phyloP scores from a whole-genome alignment of 2,888 invertebrate genomes.

The Sphinx pinastri region DNA sequence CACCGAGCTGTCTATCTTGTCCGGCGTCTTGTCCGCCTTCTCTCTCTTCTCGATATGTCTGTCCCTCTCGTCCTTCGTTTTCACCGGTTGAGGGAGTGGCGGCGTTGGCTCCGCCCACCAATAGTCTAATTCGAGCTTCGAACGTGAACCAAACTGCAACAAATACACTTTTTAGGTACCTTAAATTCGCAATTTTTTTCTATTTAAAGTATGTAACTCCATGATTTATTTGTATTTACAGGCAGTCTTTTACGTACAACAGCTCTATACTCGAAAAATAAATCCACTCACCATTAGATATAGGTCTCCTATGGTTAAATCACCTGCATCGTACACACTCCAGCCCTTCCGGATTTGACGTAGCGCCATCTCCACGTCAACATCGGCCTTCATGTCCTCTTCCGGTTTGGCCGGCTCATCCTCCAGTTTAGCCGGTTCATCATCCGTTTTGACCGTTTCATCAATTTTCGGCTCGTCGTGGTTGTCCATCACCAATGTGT shows the following conservation, averaged over 20 bases:
- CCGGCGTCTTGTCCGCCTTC: conserved; percentile 53
- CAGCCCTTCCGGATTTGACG: conserved; percentile 87
- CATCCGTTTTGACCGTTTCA: conserved; percentile 41
- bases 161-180: neutral
- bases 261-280: too few species aligned
- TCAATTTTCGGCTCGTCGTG: conserved; percentile 41
- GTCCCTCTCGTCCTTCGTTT: conserved; percentile 43
- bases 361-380: conserved; percentile 67
- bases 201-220: too few species aligned
- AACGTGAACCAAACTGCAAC: conserved; percentile 88
- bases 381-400: conserved; percentile 51
- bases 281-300: conserved; percentile 89
- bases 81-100: conserved; percentile 59
- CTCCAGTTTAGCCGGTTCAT: conserved; percentile 41
- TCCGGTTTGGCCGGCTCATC: conserved; percentile 44
- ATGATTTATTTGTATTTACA: too few species aligned
- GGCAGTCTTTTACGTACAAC: too few species aligned
- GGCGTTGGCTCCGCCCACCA: conserved; percentile 87
- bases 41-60: conserved; percentile 40
- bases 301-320: conserved; percentile 94
- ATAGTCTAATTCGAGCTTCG: conserved; percentile 90
- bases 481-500: conserved; percentile 64
- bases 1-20: conserved; percentile 58
- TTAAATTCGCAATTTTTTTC: too few species aligned
- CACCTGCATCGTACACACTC: conserved; percentile 90